Evolutionary conservation across 2,113 vertebrate species (phyloP), one percentile per base, ranked within the genome.

Genomic region (Heptranchias perlo): DNA sequence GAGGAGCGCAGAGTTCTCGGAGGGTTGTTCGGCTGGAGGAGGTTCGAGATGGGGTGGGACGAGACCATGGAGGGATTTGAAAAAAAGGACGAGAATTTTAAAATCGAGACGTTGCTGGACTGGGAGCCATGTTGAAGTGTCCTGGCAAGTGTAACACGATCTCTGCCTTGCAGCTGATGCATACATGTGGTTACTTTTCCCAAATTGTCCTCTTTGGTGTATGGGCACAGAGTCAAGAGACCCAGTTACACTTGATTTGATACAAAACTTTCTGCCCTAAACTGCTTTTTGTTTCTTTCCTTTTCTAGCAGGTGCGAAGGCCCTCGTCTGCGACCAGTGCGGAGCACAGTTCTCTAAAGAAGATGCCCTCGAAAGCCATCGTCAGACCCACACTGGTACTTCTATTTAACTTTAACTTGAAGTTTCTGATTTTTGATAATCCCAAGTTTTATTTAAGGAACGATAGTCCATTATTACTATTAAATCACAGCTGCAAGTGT

Each of bases 311-410:
- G 99, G 99, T 67, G 98, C 99, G 97, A 99, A 99, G 97, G 99
- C 99, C 97, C 98, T 99, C 67, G 99, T 99, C 73, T 99, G 99
- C 96, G 99, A 99, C 97, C 99, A 99, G 97, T 99, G 99, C 0
- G 99, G 99, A 0, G 98, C 99, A 96, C 99, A 99, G 97, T 99
- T 99, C 97, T 99, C 99, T 0, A 99, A 99, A 54, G 99, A 99
- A 96, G 99, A 99, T 5, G 99, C 99, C 65, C 98, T 99, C 97
- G 99, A 99, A 97, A 98, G 98, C 1, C 99, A 99, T 97, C 97
- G 99, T 96, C 98, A 99, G 97, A 99, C 99, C 47, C 99, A 99
- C 96, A 99, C 99, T 0, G 99, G 99, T 99, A 97, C 86, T 23
- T 62, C 65, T 93, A 13, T 31, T 3, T 7, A 84, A n/a, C 65